phyloP scores from a whole-genome alignment of 2,888 invertebrate species.

The Melanophora roralis region DNA sequence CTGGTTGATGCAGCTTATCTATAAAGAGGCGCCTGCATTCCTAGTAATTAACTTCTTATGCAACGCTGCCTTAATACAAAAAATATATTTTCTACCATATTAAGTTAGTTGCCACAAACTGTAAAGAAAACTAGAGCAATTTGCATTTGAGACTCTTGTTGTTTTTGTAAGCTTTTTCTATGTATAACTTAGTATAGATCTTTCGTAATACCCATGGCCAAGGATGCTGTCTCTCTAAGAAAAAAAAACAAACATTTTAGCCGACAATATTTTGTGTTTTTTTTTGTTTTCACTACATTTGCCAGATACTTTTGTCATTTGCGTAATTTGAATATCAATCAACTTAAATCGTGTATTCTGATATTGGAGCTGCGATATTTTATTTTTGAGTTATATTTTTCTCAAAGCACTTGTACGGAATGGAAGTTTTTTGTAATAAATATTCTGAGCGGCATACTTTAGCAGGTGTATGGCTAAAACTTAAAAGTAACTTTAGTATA shows the following conservation, averaged over 20 bases:
- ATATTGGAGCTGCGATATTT: not conserved
- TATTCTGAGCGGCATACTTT: too few relatives aligned
- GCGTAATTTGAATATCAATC: slow-evolving; percentile 65
- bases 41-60: slow-evolving; percentile 59
- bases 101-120: not conserved
- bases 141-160: slow-evolving; percentile 43
- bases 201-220: slow-evolving; percentile 5
- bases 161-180: not conserved
- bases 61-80: not conserved
- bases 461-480: too few relatives aligned
- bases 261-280: slow-evolving; percentile 37
- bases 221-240: not conserved
- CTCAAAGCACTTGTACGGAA: slow-evolving; percentile 45
- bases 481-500: not conserved
- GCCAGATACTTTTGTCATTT: slow-evolving; percentile 62
- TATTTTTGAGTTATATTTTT: slow-evolving; percentile 7
- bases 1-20: slow-evolving; percentile 35
- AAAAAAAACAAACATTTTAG: slow-evolving; percentile 7
- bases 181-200: not conserved
- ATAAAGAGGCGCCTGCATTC: slow-evolving; percentile 59
- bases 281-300: slow-evolving; percentile 28
- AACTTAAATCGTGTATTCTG: slow-evolving; percentile 51
- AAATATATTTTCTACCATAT: not conserved
- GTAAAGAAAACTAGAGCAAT: slow-evolving; percentile 52
- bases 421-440: slow-evolving; percentile 23